These are phyloP conservation scores for Amblyteles armatorius DNA, from an alignment of 2,888 invertebrate genomes.

Conservation along the genomic window DNA sequence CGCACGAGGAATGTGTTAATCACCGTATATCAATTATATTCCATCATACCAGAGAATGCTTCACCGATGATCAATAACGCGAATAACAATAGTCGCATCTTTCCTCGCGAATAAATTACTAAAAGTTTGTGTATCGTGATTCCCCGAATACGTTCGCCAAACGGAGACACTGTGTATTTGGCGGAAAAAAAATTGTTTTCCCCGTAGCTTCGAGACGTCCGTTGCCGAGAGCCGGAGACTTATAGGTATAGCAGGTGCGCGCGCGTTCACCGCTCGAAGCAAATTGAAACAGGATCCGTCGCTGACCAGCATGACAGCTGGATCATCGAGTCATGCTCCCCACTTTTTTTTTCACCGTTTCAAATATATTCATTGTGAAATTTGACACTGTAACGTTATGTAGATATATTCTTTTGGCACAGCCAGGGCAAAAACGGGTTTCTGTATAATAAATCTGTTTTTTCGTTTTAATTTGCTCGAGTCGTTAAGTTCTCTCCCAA, in stretches of 20 bases:
- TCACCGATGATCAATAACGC: slow-evolving; percentile 27
- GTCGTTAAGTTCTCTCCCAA: background rate
- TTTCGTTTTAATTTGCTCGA: background rate
- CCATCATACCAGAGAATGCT: slow-evolving; percentile 43
- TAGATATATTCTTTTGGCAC: background rate
- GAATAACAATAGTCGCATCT: slow-evolving; percentile 43
- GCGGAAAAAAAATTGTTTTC: background rate
- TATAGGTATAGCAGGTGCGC: background rate
- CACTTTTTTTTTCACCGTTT: slow-evolving; percentile 22
- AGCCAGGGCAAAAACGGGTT: background rate
- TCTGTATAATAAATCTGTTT: background rate
- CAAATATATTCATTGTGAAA: slow-evolving; percentile 16
- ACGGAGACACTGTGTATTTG: background rate
- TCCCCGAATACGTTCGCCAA: background rate
- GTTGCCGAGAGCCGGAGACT: background rate
- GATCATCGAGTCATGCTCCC: slow-evolving; percentile 15
- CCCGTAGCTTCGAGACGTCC: slow-evolving; percentile 2
- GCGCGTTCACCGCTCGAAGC: slow-evolving; percentile 51
- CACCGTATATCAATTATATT: slow-evolving; percentile 18
- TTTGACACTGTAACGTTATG: slow-evolving; percentile 17
- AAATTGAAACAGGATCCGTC: slow-evolving; percentile 47
- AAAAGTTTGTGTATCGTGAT: background rate
- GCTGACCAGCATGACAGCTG: slow-evolving; percentile 18
- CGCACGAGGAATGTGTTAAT: slow-evolving; percentile 14
- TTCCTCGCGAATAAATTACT: slow-evolving; percentile 10